A percentile compares a stretch with the other conserved stretches of the same genome.
These are phyloP conservation scores for Pogonocichla stellata DNA, from an alignment of 2,113 vertebrate genomes.

Conservation along the genomic window DNA sequence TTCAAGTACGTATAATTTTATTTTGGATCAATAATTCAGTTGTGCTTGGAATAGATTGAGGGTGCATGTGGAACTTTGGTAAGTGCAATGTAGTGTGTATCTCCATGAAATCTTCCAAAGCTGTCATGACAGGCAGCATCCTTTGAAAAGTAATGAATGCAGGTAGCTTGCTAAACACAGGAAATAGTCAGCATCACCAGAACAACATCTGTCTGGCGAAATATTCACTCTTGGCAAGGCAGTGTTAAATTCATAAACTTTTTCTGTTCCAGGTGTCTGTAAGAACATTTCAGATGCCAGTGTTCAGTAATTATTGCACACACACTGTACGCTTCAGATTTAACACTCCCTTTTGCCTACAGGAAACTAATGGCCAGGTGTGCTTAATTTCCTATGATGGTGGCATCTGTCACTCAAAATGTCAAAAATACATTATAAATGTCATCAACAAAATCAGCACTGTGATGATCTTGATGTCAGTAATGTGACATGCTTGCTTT, in stretches of 20 bases:
- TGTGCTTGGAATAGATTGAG: conserved; percentile 35
- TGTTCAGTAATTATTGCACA: conserved; percentile 48
- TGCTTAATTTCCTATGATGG: conserved; percentile 63
- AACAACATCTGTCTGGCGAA: neutral
- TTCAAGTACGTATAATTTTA: conserved; percentile 31
- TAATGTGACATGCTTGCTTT: conserved; percentile 29
- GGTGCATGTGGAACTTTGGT: neutral
- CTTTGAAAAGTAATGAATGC: conserved; percentile 73
- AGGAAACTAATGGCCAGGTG: conserved; percentile 66
- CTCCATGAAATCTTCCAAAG: conserved; percentile 72
- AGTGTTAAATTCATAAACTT: conserved; percentile 73
- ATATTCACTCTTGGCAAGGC: conserved; percentile 72
- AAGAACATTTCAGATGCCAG: conserved; percentile 47
- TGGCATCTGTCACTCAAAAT: conserved; percentile 72
- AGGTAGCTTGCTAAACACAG: neutral
- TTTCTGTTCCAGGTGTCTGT: conserved; percentile 3
- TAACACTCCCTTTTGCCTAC: conserved; percentile 8
- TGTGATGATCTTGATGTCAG: conserved; percentile 52
- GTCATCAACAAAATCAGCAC: conserved; percentile 70
- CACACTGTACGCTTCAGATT: neutral
- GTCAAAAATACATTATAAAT: conserved; percentile 67
- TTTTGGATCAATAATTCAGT: conserved; percentile 54
- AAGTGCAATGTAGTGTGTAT: conserved; percentile 49
- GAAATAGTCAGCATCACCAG: neutral
- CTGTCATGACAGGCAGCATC: conserved; percentile 72